Evolutionary conservation across 2,888 invertebrate genomes (phyloP).

Genomic region (Machimus rusticus): DNA sequence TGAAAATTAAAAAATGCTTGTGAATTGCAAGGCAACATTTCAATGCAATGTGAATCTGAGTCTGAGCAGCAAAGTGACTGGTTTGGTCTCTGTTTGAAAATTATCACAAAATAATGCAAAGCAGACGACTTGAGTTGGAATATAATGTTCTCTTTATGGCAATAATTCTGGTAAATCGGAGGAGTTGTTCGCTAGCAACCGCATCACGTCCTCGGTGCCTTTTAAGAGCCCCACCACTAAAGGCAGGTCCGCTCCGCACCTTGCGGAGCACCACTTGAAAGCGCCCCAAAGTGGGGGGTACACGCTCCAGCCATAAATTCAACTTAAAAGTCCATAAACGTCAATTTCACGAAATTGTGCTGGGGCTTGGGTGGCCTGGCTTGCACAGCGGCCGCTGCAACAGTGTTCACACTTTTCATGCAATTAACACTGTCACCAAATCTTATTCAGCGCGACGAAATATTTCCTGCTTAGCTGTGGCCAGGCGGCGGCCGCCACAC

Average conservation of each 20-base stretch:
- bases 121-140: background rate
- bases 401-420: conserved; percentile 15
- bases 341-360: conserved; percentile 21
- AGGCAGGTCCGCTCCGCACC: background rate
- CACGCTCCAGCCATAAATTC: background rate
- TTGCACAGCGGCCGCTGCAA: background rate
- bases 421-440: conserved; percentile 27
- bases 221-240: background rate
- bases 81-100: background rate
- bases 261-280: background rate
- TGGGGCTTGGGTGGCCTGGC: background rate
- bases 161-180: background rate
- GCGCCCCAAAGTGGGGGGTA: background rate
- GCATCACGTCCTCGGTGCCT: background rate
- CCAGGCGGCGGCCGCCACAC: conserved; percentile 17
- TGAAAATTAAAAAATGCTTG: background rate
- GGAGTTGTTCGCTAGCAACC: background rate
- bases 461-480: conserved; percentile 29
- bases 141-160: background rate
- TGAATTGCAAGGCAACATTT: background rate
- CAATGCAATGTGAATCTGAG: background rate
- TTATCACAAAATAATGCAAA: background rate
- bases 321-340: conserved; percentile 30
- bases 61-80: background rate
- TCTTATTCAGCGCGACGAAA: conserved; percentile 23